phyloP scores from a whole-genome alignment of 2,797 vertebrate species.

The Dendrocincla tyrannina region DNA sequence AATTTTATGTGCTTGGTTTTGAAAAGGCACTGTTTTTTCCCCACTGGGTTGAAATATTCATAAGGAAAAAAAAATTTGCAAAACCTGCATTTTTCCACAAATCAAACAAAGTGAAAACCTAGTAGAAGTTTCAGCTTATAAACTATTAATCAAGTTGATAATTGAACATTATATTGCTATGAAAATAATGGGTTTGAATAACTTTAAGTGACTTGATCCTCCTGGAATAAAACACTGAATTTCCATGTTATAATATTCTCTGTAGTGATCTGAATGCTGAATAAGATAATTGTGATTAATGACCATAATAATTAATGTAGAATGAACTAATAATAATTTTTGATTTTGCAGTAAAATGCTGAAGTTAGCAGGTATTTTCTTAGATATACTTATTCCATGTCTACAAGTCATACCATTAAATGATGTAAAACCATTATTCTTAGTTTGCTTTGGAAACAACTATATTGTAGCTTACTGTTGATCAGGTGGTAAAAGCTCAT shows the following conservation, averaged over 20 bases:
- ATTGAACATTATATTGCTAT: background rate
- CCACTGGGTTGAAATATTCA: constrained; percentile 23
- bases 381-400: background rate
- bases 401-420: background rate
- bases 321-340: background rate
- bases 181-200: background rate
- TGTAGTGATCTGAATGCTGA: background rate
- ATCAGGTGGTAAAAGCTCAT: background rate
- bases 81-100: background rate
- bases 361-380: background rate
- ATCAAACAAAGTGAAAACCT: background rate
- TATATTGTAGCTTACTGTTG: background rate
- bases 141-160: background rate
- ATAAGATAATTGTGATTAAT: background rate
- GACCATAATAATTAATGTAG: background rate
- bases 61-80: background rate
- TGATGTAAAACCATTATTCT: background rate
- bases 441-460: background rate
- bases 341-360: background rate
- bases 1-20: constrained; percentile 16
- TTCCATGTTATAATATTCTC: background rate
- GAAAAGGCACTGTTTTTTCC: background rate
- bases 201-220: background rate
- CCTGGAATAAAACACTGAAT: background rate
- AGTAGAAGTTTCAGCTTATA: background rate